These are phyloP conservation scores for Stichodactyla helianthus DNA, from an alignment of 64 coral and sea anemone species.

Conservation along the genomic window DNA sequence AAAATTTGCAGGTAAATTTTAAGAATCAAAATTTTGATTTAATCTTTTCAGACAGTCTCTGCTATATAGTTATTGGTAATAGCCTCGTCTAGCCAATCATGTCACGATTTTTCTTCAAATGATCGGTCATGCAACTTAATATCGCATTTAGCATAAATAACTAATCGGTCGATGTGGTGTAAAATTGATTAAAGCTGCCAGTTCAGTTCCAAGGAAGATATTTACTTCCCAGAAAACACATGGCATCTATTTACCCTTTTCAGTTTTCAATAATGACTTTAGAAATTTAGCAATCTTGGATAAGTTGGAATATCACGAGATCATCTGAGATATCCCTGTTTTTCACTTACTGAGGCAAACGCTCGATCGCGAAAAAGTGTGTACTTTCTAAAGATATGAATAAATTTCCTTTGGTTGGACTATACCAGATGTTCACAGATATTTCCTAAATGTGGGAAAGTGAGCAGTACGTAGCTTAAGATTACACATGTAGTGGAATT, in stretches of 20 bases:
- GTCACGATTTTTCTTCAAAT: not conserved
- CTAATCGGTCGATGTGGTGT: not conserved
- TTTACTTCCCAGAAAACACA: not conserved
- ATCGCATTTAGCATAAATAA: not conserved
- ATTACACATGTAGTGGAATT: not conserved
- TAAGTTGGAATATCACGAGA: not conserved
- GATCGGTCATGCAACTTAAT: constrained; percentile 1
- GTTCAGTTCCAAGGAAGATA: not conserved
- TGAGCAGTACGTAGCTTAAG: not conserved
- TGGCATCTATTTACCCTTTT: not conserved
- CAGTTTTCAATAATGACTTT: not conserved
- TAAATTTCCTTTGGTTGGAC: not conserved
- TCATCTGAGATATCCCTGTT: not conserved
- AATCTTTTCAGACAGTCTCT: not conserved
- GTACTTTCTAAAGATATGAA: not conserved
- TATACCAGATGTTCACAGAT: not conserved
- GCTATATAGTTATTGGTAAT: not conserved
- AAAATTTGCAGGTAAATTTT: not conserved
- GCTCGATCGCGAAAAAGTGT: not conserved
- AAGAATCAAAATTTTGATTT: not conserved
- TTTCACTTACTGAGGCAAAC: not conserved
- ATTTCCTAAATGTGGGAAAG: not conserved
- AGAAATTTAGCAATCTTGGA: not conserved
- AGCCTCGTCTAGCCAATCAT: not conserved
- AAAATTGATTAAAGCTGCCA: not conserved